Base-by-base conservation (phyloP, 2,888 invertebrate species). In the Dicycla oo region DNA sequence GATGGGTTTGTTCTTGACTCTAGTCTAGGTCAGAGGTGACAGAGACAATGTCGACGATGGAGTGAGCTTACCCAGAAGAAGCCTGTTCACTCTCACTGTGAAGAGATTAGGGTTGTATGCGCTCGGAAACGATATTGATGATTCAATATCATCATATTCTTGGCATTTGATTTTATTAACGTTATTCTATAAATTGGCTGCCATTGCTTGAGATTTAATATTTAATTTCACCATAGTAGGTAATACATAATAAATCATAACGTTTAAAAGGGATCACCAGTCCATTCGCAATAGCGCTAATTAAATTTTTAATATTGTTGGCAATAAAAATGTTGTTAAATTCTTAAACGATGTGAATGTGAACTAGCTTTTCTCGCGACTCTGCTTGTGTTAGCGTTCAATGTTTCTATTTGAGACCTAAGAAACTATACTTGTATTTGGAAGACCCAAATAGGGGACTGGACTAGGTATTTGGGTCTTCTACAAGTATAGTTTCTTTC, bases 121-220 rank as follows among this genome's bases (percentile, higher is more conserved):
- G n/a, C n/a, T n/a, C n/a, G n/a, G n/a, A n/a, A n/a, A n/a, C n/a
- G n/a, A n/a, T n/a, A n/a, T n/a, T 15, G 10, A 64, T 68, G 45
- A 73, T 70, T 70, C 70, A 62, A 69, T 53, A 67, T 64, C 34
- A 63, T 70, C 47, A 53, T 26, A 61, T 64, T 63, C 47, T 58
- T 71, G 75, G 47, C 73, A 80, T 85, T 82, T 73, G 26, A 76
- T 74, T 82, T 74, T 40, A 82, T 80, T 72, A 76, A 63, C 51
- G 26, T 68, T 64, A 58, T 63, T 66, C 38, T 53, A 56, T 49
- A 56, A 74, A 71, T 72, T 72, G 58, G 58, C 45, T 53, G 58
- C 69, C 71, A 76, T 82, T 80, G 69, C 54, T 40, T 26, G 15
- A 13, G 58, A 62, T 71, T 73, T 71, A 53, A 71, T 74, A 75